Evolutionary conservation across 2,888 invertebrate species (phyloP).

Genomic region (Chymomyza fuscimana): DNA sequence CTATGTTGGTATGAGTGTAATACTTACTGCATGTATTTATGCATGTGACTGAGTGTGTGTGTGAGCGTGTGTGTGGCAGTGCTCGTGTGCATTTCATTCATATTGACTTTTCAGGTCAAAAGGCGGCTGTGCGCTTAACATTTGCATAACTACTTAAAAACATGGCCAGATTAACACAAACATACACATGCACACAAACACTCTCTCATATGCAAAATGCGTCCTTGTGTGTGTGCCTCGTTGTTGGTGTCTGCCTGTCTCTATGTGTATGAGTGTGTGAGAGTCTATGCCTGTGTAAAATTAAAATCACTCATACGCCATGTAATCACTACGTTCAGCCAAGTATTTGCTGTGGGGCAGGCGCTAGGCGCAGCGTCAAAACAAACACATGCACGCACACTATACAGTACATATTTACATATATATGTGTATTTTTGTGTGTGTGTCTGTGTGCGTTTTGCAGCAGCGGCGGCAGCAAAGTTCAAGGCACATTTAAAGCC

Average conservation of each 20-base stretch:
- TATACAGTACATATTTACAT: too few relatives aligned
- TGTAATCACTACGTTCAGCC: slow-evolving; percentile 36
- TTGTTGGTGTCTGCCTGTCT: not conserved
- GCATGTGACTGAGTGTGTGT: not conserved
- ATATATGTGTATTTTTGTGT: too few relatives aligned
- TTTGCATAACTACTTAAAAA: slow-evolving; percentile 65
- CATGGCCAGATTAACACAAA: slow-evolving; percentile 16
- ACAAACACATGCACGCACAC: too few relatives aligned
- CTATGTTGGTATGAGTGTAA: not conserved
- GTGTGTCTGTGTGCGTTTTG: slow-evolving; percentile 1
- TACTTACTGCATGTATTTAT: not conserved
- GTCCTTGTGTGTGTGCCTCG: slow-evolving; percentile 27
- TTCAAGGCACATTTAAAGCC: slow-evolving; percentile 56
- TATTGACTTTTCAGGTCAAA: slow-evolving; percentile 69
- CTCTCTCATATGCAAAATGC: slow-evolving; percentile 11
- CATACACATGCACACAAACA: slow-evolving; percentile 25
- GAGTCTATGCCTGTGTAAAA: slow-evolving; percentile 43
- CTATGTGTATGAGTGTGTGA: not conserved
- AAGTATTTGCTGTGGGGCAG: not conserved
- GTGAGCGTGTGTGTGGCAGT: slow-evolving; percentile 15
- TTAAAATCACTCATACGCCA: slow-evolving; percentile 63
- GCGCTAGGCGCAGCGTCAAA: not conserved
- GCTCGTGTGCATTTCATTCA: slow-evolving; percentile 23
- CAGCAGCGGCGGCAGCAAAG: slow-evolving; percentile 36
- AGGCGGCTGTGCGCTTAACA: slow-evolving; percentile 59